Percentiles rank a stretch among this genome's conserved stretches.
Evolutionary conservation across 2,113 vertebrate genomes (phyloP).

Genomic region (Hiodon tergisus): DNA sequence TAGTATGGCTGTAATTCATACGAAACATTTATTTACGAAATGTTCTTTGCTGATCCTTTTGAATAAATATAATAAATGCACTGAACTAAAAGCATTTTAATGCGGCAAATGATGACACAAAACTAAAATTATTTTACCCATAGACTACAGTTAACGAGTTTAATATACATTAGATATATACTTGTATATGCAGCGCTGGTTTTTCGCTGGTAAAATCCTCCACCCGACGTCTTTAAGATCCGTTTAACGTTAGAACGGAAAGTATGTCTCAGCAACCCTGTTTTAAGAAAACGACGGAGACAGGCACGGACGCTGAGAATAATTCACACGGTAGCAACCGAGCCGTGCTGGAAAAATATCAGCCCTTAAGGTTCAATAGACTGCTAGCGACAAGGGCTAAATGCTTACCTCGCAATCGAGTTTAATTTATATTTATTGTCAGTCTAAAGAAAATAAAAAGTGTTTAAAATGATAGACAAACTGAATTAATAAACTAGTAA

Average conservation of each 20-base stretch:
- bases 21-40: too few species aligned
- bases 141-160: too few species aligned
- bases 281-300: background rate
- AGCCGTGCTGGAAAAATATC: conserved; percentile 3
- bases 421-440: background rate
- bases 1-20: too few species aligned
- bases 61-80: too few species aligned
- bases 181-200: too few species aligned
- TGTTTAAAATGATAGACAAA: background rate
- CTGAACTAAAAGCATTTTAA: too few species aligned
- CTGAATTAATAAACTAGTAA: background rate
- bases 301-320: conserved; percentile 1
- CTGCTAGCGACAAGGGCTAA: background rate
- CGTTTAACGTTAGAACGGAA: conserved; percentile 32
- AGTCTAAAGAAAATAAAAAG: background rate
- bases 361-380: background rate
- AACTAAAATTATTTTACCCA: too few species aligned
- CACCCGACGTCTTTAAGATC: too few species aligned
- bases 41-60: too few species aligned
- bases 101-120: too few species aligned
- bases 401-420: background rate
- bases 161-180: too few species aligned
- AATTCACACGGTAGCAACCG: conserved; percentile 11
- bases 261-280: conserved; percentile 28
- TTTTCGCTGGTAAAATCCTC: too few species aligned